Conservation (phyloP, 2,797 vertebrate species). For the Mormyrus proboscirostris region DNA sequence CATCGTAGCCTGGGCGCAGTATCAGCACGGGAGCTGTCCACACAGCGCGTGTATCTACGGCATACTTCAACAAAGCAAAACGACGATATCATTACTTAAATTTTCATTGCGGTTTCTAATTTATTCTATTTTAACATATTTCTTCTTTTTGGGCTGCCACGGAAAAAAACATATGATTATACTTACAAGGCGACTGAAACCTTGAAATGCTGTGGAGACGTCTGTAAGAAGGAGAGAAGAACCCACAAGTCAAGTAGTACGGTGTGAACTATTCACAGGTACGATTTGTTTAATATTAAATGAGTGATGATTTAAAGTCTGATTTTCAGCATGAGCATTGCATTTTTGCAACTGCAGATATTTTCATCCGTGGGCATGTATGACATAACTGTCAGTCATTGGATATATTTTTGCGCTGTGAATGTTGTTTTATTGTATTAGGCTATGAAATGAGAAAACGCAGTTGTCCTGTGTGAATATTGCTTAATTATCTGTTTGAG, state of each 20-base stretch:
- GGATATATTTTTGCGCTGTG: neutral
- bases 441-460: neutral
- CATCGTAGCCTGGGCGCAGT: neutral
- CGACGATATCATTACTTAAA: neutral
- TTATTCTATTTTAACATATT: neutral
- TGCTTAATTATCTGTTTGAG: neutral
- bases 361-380: neutral
- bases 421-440: neutral
- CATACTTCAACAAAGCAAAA: neutral
- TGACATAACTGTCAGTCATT: neutral
- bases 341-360: neutral
- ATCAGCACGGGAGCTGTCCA: conserved; percentile 72
- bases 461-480: neutral
- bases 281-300: neutral
- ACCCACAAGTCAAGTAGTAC: conserved; percentile 43
- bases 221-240: conserved; percentile 46
- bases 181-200: conserved; percentile 41
- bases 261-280: neutral
- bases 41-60: conserved; percentile 27
- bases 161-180: neutral
- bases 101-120: neutral
- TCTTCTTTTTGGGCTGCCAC: neutral
- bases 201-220: conserved; percentile 61
- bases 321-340: neutral
- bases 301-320: neutral